Conservation (phyloP, 2,797 vertebrate species). For the Lithobates sylvaticus region DNA sequence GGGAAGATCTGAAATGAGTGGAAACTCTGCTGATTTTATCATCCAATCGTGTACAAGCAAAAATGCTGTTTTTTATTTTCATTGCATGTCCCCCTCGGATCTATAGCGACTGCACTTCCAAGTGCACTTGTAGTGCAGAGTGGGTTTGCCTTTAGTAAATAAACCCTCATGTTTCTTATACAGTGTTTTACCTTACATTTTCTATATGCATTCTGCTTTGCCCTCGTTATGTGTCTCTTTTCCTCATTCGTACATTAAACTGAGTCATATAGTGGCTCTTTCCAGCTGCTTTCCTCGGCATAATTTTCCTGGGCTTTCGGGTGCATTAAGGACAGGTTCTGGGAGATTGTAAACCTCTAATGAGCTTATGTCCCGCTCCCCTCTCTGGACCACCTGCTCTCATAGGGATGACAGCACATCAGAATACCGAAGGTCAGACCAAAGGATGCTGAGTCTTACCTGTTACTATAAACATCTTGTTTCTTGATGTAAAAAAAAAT, state of each 20-base stretch:
- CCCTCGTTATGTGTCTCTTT: neutral
- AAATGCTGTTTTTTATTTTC: too few relatives aligned
- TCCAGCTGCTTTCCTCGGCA: neutral
- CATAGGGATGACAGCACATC: neutral
- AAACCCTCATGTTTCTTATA: too few relatives aligned
- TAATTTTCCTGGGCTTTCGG: constrained; percentile 41
- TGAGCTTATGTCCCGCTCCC: constrained; percentile 52
- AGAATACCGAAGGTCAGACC: constrained; percentile 19
- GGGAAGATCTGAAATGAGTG: too few relatives aligned
- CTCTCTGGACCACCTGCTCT: constrained; percentile 53
- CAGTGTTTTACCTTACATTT: neutral
- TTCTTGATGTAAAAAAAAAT: neutral
- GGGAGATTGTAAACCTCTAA: constrained; percentile 56
- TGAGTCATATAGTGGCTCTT: neutral
- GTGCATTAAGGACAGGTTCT: constrained; percentile 56
- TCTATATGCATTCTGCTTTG: neutral
- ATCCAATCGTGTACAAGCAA: too few relatives aligned
- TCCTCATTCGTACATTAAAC: neutral
- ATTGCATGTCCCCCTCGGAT: too few relatives aligned
- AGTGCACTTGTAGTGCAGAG: too few relatives aligned
- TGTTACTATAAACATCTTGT: neutral
- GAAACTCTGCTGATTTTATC: too few relatives aligned
- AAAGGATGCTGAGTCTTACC: neutral
- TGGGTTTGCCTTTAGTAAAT: too few relatives aligned
- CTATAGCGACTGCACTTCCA: too few relatives aligned